phyloP scores from a whole-genome alignment of 2,113 vertebrate species.

The Hyla sarda region DNA sequence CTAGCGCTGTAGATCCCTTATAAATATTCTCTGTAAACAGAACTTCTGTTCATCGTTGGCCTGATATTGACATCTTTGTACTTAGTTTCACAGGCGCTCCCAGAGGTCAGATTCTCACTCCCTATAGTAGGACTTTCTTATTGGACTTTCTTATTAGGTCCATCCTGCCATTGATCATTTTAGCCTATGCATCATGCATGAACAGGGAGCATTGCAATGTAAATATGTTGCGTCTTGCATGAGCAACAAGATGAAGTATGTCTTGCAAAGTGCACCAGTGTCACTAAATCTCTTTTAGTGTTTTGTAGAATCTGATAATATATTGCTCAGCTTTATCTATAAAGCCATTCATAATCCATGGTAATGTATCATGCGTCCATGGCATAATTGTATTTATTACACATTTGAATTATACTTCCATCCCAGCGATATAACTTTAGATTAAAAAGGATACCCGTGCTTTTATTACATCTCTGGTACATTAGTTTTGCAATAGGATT shows the following conservation, averaged over 20 bases:
- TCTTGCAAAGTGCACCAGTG: neutral
- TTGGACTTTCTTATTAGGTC: too few relatives aligned
- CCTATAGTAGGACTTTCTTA: too few relatives aligned
- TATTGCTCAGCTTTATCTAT: neutral
- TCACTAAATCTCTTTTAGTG: neutral
- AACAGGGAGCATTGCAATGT: neutral
- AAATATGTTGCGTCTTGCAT: neutral
- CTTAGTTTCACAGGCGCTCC: too few relatives aligned
- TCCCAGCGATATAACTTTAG: constrained; percentile 36
- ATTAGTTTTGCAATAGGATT: constrained; percentile 58
- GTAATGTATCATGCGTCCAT: constrained; percentile 2
- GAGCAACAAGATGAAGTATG: neutral
- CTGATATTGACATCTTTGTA: too few relatives aligned
- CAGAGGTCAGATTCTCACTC: too few relatives aligned
- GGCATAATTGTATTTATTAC: constrained; percentile 49
- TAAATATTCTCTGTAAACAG: neutral
- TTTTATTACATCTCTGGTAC: constrained; percentile 49
- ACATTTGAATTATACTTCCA: constrained; percentile 40
- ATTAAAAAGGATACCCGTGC: constrained; percentile 40
- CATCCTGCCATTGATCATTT: too few relatives aligned
- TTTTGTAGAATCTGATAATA: neutral
- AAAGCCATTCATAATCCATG: neutral
- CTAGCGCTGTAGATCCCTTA: neutral
- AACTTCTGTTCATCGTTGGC: neutral
- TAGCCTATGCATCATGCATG: neutral